These are phyloP conservation scores for Nasonovia ribisnigri DNA, from an alignment of 2,888 invertebrate species.

Conservation along the genomic window DNA sequence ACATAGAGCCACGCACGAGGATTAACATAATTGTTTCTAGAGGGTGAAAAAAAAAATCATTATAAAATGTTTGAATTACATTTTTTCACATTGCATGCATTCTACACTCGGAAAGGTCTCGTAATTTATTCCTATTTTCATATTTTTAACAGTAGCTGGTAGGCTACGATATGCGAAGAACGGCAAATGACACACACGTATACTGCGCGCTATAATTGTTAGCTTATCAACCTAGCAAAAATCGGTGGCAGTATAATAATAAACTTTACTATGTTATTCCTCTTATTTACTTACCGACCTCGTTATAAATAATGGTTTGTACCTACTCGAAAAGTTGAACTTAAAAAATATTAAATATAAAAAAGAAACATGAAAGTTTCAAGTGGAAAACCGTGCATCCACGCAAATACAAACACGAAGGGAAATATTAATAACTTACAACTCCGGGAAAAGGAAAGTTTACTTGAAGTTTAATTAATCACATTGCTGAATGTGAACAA, in stretches of 20 bases:
- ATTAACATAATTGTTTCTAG: slow-evolving; percentile 40
- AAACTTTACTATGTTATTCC: slow-evolving; percentile 11
- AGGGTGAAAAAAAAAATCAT: slow-evolving; percentile 2
- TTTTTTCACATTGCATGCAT: neutral
- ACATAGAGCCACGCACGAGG: neutral
- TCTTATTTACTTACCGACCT: slow-evolving; percentile 47
- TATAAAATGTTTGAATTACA: slow-evolving; percentile 29
- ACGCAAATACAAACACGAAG: slow-evolving; percentile 56
- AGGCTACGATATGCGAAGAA: neutral
- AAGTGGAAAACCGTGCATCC: slow-evolving; percentile 60
- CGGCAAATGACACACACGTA: neutral
- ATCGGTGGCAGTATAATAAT: slow-evolving; percentile 8
- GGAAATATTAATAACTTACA: slow-evolving; percentile 63
- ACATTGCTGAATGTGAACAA: slow-evolving; percentile 57
- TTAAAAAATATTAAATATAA: slow-evolving; percentile 40
- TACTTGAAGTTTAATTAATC: slow-evolving; percentile 64
- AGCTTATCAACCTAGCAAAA: slow-evolving; percentile 30
- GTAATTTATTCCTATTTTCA: neutral
- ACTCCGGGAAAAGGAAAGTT: slow-evolving; percentile 51
- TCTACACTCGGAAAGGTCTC: neutral
- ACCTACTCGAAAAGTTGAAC: slow-evolving; percentile 49
- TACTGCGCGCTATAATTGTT: neutral
- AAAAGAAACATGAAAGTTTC: slow-evolving; percentile 57
- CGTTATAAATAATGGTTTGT: slow-evolving; percentile 62
- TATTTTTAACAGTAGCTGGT: neutral